phyloP scores from a whole-genome alignment of 2,113 vertebrate genomes.

The Oreotragus oreotragus region DNA sequence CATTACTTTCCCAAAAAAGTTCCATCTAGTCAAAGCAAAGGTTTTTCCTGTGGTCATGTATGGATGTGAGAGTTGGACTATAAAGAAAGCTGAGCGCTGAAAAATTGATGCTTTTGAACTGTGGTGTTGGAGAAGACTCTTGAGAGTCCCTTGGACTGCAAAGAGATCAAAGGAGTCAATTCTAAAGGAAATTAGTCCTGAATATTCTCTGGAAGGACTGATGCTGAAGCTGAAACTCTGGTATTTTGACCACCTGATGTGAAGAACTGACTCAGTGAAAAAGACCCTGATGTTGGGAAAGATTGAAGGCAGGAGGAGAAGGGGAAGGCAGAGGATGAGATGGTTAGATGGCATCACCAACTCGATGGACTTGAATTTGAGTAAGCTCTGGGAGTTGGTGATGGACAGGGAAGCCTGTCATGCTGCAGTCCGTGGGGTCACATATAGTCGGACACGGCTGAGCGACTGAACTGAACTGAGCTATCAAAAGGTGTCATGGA shows the following conservation, averaged over 20 bases:
- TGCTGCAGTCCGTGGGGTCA: not conserved
- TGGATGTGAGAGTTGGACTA: not conserved
- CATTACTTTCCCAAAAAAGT: not conserved
- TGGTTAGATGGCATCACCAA: not conserved
- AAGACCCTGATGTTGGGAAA: not conserved
- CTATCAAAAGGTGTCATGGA: not conserved
- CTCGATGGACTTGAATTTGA: not conserved
- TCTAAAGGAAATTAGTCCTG: not conserved
- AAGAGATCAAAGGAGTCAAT: not conserved
- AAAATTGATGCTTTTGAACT: not conserved
- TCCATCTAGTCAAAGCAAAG: not conserved
- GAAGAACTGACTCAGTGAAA: not conserved
- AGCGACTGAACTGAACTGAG: not conserved
- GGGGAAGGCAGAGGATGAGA: not conserved
- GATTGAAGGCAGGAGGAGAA: not conserved
- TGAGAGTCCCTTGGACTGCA: not conserved
- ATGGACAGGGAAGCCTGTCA: not conserved
- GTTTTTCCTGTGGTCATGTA: not conserved
- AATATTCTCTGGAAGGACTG: not conserved
- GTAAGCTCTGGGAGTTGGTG: not conserved
- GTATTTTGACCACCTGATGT: not conserved
- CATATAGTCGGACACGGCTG: not conserved
- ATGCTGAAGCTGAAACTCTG: not conserved
- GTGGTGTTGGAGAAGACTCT: not conserved
- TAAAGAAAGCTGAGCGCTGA: fast-evolving